Conservation (phyloP, 2,113 vertebrate genomes). For the Lophura nycthemera region DNA sequence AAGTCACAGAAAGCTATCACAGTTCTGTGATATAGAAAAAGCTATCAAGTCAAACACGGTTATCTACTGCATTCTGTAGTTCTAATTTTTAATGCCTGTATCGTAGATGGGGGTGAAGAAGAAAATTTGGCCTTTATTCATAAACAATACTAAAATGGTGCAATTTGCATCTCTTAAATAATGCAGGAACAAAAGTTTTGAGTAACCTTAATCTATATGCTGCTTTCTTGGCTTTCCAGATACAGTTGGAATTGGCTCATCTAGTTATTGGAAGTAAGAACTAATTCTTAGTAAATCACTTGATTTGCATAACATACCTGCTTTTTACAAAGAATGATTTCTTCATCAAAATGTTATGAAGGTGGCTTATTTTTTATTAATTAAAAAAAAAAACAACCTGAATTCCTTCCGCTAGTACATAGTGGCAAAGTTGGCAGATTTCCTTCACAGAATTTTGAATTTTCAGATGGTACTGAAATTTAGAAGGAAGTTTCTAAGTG, state of each 20-base stretch:
- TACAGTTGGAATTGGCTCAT: constrained; percentile 41
- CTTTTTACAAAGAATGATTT: constrained; percentile 25
- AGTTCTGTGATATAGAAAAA: not conserved
- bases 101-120: not conserved
- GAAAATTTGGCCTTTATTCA: constrained; percentile 11
- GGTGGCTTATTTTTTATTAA: constrained; percentile 21
- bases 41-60: not conserved
- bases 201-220: constrained; percentile 53
- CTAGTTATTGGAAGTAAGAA: constrained; percentile 46
- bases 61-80: not conserved
- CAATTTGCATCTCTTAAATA: constrained; percentile 56
- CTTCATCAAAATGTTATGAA: constrained; percentile 28
- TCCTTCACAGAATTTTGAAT: constrained; percentile 6
- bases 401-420: not conserved
- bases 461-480: constrained; percentile 20
- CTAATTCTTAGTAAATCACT: constrained; percentile 43
- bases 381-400: not conserved
- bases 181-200: constrained; percentile 48
- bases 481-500: not conserved
- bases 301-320: constrained; percentile 66
- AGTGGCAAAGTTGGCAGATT: not conserved
- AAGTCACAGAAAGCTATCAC: not conserved
- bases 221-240: constrained; percentile 65
- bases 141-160: not conserved
- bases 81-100: not conserved